A percentile compares a stretch with the other conserved stretches of the same genome.
Conservation (phyloP, 2,888 invertebrate species). For the Anticlea derivata region DNA sequence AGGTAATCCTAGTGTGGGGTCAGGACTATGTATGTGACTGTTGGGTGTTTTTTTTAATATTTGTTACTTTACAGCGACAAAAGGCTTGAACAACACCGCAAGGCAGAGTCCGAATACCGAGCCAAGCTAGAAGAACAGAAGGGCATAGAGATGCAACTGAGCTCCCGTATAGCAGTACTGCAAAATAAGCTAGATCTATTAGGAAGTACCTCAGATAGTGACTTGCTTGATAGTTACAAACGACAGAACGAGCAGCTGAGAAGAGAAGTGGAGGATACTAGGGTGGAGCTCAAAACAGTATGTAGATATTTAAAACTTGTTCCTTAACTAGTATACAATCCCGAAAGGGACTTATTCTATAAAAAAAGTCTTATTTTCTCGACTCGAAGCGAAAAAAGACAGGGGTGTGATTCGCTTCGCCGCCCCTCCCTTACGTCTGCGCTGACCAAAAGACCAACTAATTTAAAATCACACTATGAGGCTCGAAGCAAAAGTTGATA, state of each 20-base stretch:
- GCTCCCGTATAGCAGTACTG: slow-evolving; percentile 65
- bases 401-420: too few relatives aligned
- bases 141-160: slow-evolving; percentile 70
- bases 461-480: too few relatives aligned
- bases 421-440: too few relatives aligned
- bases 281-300: slow-evolving; percentile 67
- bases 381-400: too few relatives aligned
- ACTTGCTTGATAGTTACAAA: slow-evolving; percentile 61
- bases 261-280: slow-evolving; percentile 58
- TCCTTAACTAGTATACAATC: neutral
- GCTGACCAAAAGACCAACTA: too few relatives aligned
- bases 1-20: too few relatives aligned
- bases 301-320: slow-evolving; percentile 29
- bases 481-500: too few relatives aligned
- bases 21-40: too few relatives aligned
- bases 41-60: too few relatives aligned
- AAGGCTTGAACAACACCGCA: slow-evolving; percentile 68
- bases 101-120: slow-evolving; percentile 67
- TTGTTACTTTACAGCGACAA: slow-evolving; percentile 59
- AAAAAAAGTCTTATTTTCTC: too few relatives aligned
- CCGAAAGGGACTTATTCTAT: too few relatives aligned
- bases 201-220: slow-evolving; percentile 57
- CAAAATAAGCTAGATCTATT: slow-evolving; percentile 68
- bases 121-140: slow-evolving; percentile 68
- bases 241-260: slow-evolving; percentile 65